phyloP scores from a whole-genome alignment of 2,113 vertebrate genomes.

The Pseudopodoces humilis region DNA sequence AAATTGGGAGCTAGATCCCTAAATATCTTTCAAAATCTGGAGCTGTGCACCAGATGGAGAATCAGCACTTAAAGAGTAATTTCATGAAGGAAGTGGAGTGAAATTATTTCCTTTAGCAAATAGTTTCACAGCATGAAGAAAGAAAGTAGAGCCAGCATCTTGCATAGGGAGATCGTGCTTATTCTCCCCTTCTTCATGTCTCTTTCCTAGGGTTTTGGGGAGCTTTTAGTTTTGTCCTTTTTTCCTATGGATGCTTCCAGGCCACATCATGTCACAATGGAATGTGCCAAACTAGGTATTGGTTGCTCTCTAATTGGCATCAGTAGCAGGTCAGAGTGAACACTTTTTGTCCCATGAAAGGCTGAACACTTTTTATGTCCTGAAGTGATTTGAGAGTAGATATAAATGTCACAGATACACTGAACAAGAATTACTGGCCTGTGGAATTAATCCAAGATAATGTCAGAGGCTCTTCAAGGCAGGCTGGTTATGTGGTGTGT shows the following conservation, averaged over 20 bases:
- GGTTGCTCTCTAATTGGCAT: background rate
- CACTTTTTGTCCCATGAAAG: background rate
- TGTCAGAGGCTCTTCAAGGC: background rate
- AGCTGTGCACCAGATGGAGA: slow-evolving; percentile 38
- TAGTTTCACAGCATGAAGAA: slow-evolving; percentile 23
- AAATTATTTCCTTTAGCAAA: slow-evolving; percentile 46
- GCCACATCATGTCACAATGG: too few species aligned
- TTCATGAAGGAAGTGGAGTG: background rate
- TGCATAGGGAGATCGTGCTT: background rate
- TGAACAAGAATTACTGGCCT: background rate
- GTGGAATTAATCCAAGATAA: background rate
- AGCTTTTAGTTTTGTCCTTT: background rate
- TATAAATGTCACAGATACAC: background rate
- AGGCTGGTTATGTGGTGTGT: background rate
- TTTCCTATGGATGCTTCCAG: background rate
- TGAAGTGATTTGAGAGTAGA: background rate
- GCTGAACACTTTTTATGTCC: background rate
- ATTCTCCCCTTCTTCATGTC: background rate
- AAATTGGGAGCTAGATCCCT: background rate
- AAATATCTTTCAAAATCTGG: slow-evolving; percentile 8
- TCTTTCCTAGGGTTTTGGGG: background rate
- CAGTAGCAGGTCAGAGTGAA: background rate
- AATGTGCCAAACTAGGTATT: background rate
- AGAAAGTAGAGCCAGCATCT: slow-evolving; percentile 20
- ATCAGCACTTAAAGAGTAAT: slow-evolving; percentile 10